Base-by-base conservation (phyloP, 2,113 vertebrate species). In the Donacobius atricapilla region DNA sequence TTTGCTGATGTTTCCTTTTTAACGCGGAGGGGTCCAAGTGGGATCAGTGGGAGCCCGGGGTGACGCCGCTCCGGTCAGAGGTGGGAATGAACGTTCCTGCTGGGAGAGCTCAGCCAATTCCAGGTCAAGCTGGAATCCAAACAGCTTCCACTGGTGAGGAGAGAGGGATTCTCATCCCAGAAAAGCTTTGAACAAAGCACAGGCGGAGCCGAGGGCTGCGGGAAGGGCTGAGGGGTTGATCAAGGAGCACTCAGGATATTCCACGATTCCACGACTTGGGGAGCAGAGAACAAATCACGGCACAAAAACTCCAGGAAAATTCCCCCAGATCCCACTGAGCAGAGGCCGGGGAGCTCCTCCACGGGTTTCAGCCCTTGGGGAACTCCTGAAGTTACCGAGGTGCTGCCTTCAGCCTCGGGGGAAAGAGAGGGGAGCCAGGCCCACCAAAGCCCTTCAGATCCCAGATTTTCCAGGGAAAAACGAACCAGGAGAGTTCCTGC, bases 201-300 rank as follows among this genome's bases (percentile, higher is more conserved):
- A 12, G n/a, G 25, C 6, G 22, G 33, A 75, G 51, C 15, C 56
- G 2, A 31, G 28, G 64, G 72, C 76, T 73, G 50, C 4, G 31
- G 66, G 86, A 77, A 51, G 79, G 10, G 53, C 15, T 21, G 14
- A 18, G 35, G 56, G n/a, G 47, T 31, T 15, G 54, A 63, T 19
- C 33, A 2, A 69, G 71, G 27, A 35, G 44, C 17, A 2, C 25
- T 47, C 9, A 3, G 75, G 48, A 8, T 17, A 5, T 40, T 64
- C 65, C 35, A 2, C 1, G 10, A 5, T 40, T 64, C 65, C 35
- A 2, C 1, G 10, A 5, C 8, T 28, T 0, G 0, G 15, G 65
- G 24, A 73, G 70, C 27, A 44, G 57, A 37, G 80, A 42, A 28
- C 4, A 37, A 45, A 71, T 7, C 12, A 6, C 1, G 31, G 40